Percentiles rank a stretch among this genome's conserved stretches.
These are phyloP conservation scores for Lanistes nyassanus DNA, from an alignment of 1,140 invertebrate genomes.

Conservation along the genomic window DNA sequence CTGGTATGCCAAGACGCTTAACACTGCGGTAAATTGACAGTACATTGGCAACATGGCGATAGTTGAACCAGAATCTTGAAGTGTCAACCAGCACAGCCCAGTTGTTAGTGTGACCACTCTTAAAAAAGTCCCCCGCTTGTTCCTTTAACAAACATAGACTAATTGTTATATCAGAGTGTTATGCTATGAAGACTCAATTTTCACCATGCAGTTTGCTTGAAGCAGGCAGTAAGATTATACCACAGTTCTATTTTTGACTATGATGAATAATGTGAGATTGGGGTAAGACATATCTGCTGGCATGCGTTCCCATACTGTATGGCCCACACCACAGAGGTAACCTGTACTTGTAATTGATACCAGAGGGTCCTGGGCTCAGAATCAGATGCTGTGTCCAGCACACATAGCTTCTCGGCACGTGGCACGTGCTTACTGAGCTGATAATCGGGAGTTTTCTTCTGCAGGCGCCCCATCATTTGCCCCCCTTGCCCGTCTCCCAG, in stretches of 20 bases:
- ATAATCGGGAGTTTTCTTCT: no score
- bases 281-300: background rate
- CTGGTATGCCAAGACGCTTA: conserved; percentile 96
- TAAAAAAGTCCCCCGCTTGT: conserved; percentile 59
- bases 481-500: no score
- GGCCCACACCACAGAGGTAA: no score
- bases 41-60: conserved; percentile 98
- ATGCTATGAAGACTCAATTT: background rate
- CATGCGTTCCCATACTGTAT: background rate
- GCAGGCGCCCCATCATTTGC: no score
- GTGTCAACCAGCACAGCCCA: conserved; percentile 99
- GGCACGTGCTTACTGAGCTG: no score
- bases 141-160: conserved; percentile 31
- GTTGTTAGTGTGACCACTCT: conserved; percentile 89
- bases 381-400: no score
- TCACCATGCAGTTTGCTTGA: no score
- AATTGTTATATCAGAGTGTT: background rate
- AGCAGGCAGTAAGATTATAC: no score
- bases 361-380: no score
- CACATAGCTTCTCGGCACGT: no score
- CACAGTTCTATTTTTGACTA: no score
- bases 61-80: conserved; percentile 99
- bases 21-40: conserved; percentile 98
- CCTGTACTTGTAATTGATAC: no score
- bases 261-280: background rate